Conservation (phyloP, 2,888 invertebrate species). For the Andrena chrysosceles region DNA sequence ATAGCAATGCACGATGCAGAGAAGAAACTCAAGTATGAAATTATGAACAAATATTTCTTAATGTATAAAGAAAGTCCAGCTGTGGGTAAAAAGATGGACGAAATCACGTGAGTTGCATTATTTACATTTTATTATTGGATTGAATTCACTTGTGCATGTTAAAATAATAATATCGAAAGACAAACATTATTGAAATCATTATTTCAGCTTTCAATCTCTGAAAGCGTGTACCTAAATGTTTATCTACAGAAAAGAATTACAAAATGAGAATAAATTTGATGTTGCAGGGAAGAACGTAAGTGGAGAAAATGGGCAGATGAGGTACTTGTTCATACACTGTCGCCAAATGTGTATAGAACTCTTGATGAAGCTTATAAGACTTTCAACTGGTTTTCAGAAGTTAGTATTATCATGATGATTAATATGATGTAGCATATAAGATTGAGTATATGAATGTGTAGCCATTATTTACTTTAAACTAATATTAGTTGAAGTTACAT, state of each 20-base stretch:
- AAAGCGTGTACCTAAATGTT: neutral
- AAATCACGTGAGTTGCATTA: constrained; percentile 86
- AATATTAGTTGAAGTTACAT: neutral
- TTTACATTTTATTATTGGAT: neutral
- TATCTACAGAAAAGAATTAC: neutral
- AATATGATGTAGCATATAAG: too few relatives aligned
- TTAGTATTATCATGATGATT: constrained; percentile 67
- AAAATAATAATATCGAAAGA: too few relatives aligned
- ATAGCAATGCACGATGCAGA: constrained; percentile 89
- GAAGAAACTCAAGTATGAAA: constrained; percentile 90
- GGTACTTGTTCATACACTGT: constrained; percentile 95
- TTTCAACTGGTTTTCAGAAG: constrained; percentile 96
- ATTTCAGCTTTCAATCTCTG: too few relatives aligned
- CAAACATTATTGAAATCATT: too few relatives aligned
- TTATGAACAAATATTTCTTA: constrained; percentile 95
- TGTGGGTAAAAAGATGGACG: constrained; percentile 86
- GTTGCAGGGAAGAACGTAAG: constrained; percentile 93
- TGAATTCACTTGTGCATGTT: neutral
- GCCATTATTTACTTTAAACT: neutral
- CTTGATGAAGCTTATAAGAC: constrained; percentile 94
- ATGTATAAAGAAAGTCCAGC: constrained; percentile 90
- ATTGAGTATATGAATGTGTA: too few relatives aligned
- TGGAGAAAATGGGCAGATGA: constrained; percentile 99
- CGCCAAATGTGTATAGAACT: constrained; percentile 98
- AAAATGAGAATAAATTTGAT: neutral